Evolutionary conservation across 2,113 vertebrate species (phyloP), one percentile per base, ranked within the genome.

Genomic region (Diadophis punctatus): DNA sequence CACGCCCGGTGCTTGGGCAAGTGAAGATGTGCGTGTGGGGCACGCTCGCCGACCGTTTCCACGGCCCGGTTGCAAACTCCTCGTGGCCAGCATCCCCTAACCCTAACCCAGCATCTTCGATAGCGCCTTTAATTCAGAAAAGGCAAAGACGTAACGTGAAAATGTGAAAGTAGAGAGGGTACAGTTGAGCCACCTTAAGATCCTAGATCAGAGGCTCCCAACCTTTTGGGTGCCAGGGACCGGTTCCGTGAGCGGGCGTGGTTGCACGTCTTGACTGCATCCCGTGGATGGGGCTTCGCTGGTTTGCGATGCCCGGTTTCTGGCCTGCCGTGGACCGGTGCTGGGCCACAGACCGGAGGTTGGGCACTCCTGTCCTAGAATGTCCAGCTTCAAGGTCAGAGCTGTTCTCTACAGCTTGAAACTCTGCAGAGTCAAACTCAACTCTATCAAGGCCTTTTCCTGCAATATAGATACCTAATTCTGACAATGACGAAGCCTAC

Each of bases 381-480:
- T 6, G 30, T 55, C 85, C 1, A 46, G 4, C 58, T 80, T 51
- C 18, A 52, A 27, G 80, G 60, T 51, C 60, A 30, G 58, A 4
- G 16, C 34, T 53, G 58, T 18, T n/a, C 49, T 88, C 60, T 80
- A 25, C 49, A 56, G 60, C 43, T n/a, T 8, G 4, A 68, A n/a
- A 68, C 68, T n/a, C 58, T 3, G 68, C 34, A n/a, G 8, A 55
- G 2, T 55, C 43, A 20, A 96, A 93, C 49, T 90, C 60, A 92
- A 96, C 90, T 86, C 86, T 63, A 53, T 51, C 46, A 89, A 92
- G 25, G 85, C 74, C 23, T 91, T 46, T 7, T 68, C 94, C 88
- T n/a, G 93, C 27, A 90, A 92, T 92, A 96, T 95, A 92, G 84
- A 94, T 87, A 34, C 96, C 94, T 97, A 11, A 56, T 80, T 43